Conservation (phyloP, 2,113 vertebrate genomes). For the Malaclemys terrapin region DNA sequence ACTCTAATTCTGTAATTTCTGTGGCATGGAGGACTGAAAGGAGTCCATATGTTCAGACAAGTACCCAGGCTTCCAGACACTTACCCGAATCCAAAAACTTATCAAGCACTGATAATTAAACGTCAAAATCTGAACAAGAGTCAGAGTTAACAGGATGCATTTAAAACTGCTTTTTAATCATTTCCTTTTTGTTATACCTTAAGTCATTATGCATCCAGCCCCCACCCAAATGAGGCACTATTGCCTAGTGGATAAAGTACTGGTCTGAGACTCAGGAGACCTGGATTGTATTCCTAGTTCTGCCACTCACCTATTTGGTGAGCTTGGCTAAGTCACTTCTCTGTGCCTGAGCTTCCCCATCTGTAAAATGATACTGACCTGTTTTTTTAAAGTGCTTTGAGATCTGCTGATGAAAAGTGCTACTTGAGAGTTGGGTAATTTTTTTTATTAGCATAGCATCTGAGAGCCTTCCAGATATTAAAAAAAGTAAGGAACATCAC, state of each 20-base stretch:
- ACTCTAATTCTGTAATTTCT: too few species aligned
- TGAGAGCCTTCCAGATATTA: neutral
- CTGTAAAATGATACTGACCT: neutral
- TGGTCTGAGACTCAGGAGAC: neutral
- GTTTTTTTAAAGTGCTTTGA: neutral
- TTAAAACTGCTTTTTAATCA: neutral
- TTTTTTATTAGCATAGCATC: neutral
- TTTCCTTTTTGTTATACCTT: neutral
- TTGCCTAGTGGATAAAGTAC: neutral
- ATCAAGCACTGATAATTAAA: neutral
- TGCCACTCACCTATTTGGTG: neutral
- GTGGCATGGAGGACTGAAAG: too few species aligned
- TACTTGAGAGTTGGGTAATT: neutral
- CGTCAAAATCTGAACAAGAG: neutral
- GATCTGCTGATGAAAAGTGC: neutral
- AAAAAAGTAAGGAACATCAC: neutral
- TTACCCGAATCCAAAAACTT: too few species aligned
- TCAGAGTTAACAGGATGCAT: too few species aligned
- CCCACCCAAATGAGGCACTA: neutral
- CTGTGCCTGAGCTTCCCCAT: neutral
- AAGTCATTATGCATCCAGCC: neutral
- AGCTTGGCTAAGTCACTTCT: neutral
- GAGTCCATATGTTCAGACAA: too few species aligned
- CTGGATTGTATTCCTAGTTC: neutral
- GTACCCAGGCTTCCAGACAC: too few species aligned